Evolutionary conservation across 2,888 invertebrate species (phyloP).

Genomic region (Ectropis crepuscularia): DNA sequence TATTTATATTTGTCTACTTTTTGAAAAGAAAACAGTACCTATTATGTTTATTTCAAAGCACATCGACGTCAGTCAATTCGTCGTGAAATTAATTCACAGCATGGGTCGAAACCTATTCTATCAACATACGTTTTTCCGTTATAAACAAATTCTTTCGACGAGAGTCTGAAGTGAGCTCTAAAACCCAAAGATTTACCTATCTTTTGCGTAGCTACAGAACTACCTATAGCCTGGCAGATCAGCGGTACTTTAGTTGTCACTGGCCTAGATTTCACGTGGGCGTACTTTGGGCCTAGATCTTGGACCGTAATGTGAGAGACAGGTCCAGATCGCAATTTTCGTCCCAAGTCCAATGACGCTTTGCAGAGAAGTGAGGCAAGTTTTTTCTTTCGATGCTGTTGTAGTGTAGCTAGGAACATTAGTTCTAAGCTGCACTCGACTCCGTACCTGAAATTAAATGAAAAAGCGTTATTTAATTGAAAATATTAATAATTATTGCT

Average conservation of each 20-base stretch:
- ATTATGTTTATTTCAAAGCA: too few relatives aligned
- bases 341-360: constrained; percentile 82
- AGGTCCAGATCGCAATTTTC: constrained; percentile 68
- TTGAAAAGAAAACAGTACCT: too few relatives aligned
- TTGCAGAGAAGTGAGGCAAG: constrained; percentile 82
- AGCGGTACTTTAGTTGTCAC: constrained; percentile 68
- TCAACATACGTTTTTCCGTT: constrained; percentile 86
- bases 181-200: constrained; percentile 84
- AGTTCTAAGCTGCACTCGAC: constrained; percentile 87
- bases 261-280: constrained; percentile 61
- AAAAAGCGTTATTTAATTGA: not conserved
- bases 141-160: constrained; percentile 81
- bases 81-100: constrained; percentile 62
- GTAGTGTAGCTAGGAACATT: constrained; percentile 87
- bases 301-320: constrained; percentile 58
- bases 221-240: constrained; percentile 86
- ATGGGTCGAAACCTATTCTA: constrained; percentile 73
- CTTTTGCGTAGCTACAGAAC: constrained; percentile 83
- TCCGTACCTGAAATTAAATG: constrained; percentile 69
- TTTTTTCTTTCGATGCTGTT: constrained; percentile 77
- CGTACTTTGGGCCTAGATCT: constrained; percentile 72
- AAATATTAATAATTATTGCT: too few relatives aligned
- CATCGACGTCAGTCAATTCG: constrained; percentile 20
- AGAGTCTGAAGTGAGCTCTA: constrained; percentile 74
- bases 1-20: too few relatives aligned